These are phyloP conservation scores for Spheniscus mendiculus DNA, from an alignment of 2,113 vertebrate species.

Conservation along the genomic window DNA sequence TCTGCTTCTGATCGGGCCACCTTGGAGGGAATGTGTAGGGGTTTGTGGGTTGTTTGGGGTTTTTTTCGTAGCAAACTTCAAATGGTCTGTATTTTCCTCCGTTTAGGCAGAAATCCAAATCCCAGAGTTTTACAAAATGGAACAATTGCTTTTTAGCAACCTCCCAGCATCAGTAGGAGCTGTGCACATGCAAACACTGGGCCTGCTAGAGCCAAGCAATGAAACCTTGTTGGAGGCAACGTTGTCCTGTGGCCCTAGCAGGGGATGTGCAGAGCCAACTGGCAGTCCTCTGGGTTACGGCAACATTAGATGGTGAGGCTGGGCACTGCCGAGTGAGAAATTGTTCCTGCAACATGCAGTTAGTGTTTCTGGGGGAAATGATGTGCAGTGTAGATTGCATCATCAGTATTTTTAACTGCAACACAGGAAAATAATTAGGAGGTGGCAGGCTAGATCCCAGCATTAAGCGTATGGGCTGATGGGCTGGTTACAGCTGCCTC, in stretches of 20 bases:
- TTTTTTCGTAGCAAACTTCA: not conserved
- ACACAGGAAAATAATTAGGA: not conserved
- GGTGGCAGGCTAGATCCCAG: not conserved
- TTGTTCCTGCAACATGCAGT: not conserved
- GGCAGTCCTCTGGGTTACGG: not conserved
- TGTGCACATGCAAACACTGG: not conserved
- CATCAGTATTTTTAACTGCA: slow-evolving; percentile 27
- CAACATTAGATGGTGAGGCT: not conserved
- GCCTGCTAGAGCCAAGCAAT: not conserved
- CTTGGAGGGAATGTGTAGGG: not conserved
- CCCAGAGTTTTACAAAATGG: not conserved
- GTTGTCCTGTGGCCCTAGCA: not conserved
- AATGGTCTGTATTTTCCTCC: not conserved
- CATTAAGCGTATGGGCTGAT: fast-evolving
- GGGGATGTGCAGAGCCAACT: not conserved
- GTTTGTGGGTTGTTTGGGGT: not conserved
- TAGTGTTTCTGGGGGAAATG: not conserved
- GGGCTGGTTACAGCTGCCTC: not conserved
- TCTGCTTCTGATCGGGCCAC: not conserved
- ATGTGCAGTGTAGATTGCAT: not conserved
- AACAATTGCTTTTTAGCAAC: not conserved
- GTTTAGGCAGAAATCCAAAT: not conserved
- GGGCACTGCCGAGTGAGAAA: slow-evolving; percentile 17
- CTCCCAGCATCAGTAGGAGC: not conserved
- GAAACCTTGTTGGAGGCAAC: not conserved